These are phyloP conservation scores for Drosophila heteroneura DNA, from an alignment of 2,888 invertebrate genomes.

Conservation along the genomic window DNA sequence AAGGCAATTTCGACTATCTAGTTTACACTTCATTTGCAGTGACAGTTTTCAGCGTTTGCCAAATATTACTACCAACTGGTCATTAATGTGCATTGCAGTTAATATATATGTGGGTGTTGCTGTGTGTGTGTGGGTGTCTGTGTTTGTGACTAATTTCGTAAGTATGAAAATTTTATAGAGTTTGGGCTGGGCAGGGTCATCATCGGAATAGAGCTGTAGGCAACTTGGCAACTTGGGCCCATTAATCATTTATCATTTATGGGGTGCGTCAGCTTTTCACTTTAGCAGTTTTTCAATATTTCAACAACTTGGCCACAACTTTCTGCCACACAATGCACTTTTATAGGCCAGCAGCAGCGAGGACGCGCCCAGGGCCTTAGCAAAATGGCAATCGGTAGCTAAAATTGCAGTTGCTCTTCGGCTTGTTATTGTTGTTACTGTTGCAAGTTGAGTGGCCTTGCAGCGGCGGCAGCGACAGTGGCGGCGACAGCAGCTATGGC, in stretches of 20 bases:
- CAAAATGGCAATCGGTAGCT: slow-evolving; percentile 63
- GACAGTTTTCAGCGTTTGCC: slow-evolving; percentile 57
- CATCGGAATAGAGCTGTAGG: slow-evolving; percentile 46
- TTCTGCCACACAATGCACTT: slow-evolving; percentile 62
- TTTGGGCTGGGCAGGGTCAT: slow-evolving; percentile 38
- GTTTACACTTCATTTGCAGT: slow-evolving; percentile 75
- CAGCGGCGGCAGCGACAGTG: slow-evolving; percentile 18
- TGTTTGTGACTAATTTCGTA: slow-evolving; percentile 65
- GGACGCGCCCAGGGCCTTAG: slow-evolving; percentile 51
- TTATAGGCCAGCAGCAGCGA: slow-evolving; percentile 56
- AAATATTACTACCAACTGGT: slow-evolving; percentile 62
- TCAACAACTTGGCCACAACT: slow-evolving; percentile 57
- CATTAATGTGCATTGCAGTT: slow-evolving; percentile 66
- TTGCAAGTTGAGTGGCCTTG: slow-evolving; percentile 56
- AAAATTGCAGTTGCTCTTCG: slow-evolving; percentile 46
- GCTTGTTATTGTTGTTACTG: slow-evolving; percentile 33
- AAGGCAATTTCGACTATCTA: slow-evolving; percentile 46
- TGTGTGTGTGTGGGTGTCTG: slow-evolving; percentile 12
- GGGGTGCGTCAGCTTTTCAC: slow-evolving; percentile 59
- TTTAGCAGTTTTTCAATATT: slow-evolving; percentile 51
- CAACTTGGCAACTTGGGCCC: slow-evolving; percentile 58
- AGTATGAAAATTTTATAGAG: slow-evolving; percentile 64
- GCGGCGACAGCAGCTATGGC: slow-evolving; percentile 36
- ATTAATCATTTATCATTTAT: slow-evolving; percentile 83
- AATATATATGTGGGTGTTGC: slow-evolving; percentile 28